These are phyloP conservation scores for Lasioglossum calceatum DNA, from an alignment of 2,888 invertebrate species.

Conservation along the genomic window DNA sequence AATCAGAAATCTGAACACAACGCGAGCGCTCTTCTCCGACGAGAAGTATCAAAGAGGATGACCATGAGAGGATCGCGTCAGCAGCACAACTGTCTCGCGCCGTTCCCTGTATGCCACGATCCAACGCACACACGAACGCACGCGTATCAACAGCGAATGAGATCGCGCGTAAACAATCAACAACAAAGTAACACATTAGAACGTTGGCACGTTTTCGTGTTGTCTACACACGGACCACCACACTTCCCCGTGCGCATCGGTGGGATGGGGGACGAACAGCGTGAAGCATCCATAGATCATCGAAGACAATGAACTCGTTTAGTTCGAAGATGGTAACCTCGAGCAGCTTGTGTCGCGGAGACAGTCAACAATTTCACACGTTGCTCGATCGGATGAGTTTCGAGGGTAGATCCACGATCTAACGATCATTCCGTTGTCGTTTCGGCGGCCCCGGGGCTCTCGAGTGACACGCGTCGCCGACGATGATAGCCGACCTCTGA, in stretches of 20 bases:
- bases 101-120: not conserved
- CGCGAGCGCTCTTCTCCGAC: not conserved
- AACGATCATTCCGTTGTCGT: not conserved
- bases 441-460: not conserved
- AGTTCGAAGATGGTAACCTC: not conserved
- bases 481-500: conserved; percentile 25
- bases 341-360: not conserved
- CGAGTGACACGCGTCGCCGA: not conserved
- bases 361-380: not conserved
- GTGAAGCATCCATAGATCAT: not conserved
- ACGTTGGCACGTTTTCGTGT: not conserved
- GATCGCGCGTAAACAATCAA: conserved; percentile 1
- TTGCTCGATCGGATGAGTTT: not conserved
- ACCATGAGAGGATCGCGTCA: not conserved
- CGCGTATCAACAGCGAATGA: not conserved
- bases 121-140: not conserved
- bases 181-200: not conserved
- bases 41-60: not conserved
- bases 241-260: not conserved
- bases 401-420: not conserved
- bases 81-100: not conserved
- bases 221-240: not conserved
- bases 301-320: not conserved
- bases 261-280: not conserved
- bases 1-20: not conserved